Base-by-base conservation (phyloP, 2,113 vertebrate species). In the Rhipidura dahli region DNA sequence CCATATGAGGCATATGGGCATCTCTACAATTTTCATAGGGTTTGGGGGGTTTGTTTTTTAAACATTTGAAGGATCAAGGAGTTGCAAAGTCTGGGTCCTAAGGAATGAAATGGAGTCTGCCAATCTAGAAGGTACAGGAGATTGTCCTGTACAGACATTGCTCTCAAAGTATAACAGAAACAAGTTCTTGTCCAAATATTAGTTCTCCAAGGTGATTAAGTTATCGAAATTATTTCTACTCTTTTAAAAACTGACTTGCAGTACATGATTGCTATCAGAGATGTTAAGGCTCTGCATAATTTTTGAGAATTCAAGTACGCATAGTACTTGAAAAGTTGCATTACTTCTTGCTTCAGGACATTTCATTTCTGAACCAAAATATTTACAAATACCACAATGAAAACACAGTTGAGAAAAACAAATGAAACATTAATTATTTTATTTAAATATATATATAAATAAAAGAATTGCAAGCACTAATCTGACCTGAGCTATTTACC, bases 21-120 rank as follows among this genome's bases (percentile, higher is more conserved):
- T n/a, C 22, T n/a, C 33, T 44, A 20, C 30, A 61, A 33, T 31
- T 53, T 44, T 83, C 18, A 28, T 7, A 31, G 18, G 4, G 1
- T 60, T 68, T 23, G 3, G 5, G 5, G 0, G 5, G 2, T 8
- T 31, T 53, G 2, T 1, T 27, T 27, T 61, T 24, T n/a, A 26
- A 64, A 31, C 22, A 45, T n/a, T 30, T 71, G n/a, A 81, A 87
- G 50, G 22, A 35, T 13, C 17, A 42, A 60, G 23, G 8, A 42
- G 24, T 51, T 56, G 23, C 10, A 73, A 63, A 47, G 27, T 61
- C 4, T 18, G 19, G 0, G 0, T 56, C 5, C 16, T 51, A 79
- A 35, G 12, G 28, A 75, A 42, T 19, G 15, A 6, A 37, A 54
- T 10, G 3, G 16, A 83, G 57, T 35, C 2, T 9, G 33, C 4